Evolutionary conservation across 2,797 vertebrate species (phyloP).

Genomic region (Luscinia megarhynchos): DNA sequence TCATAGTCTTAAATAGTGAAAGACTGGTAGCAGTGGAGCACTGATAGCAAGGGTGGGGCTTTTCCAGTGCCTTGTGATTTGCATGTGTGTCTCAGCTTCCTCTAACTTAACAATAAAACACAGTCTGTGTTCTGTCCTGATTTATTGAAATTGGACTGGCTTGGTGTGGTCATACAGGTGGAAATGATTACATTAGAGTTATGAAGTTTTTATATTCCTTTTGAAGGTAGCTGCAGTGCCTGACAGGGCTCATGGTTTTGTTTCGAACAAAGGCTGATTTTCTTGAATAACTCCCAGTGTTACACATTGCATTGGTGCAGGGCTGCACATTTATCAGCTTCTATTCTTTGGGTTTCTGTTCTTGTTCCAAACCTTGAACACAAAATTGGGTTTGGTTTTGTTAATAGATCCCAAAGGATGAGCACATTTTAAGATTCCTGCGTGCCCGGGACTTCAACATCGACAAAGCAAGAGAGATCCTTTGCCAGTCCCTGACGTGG

Average conservation of each 20-base stretch:
- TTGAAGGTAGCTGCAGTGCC: background rate
- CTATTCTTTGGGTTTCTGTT: background rate
- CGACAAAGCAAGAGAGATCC: conserved; percentile 91
- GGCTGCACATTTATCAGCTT: background rate
- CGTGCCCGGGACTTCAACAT: conserved; percentile 95
- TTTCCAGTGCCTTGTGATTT: conserved; percentile 11
- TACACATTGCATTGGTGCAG: background rate
- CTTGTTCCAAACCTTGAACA: background rate
- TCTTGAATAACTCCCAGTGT: background rate
- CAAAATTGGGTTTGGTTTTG: background rate
- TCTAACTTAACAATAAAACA: background rate
- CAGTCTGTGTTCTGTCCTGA: background rate
- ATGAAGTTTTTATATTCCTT: background rate
- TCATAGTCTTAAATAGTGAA: background rate
- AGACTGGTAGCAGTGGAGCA: background rate
- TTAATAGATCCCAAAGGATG: conserved; percentile 92
- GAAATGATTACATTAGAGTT: background rate
- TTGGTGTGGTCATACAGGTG: background rate
- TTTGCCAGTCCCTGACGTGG: conserved; percentile 95
- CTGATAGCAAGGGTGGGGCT: background rate
- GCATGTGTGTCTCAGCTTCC: background rate
- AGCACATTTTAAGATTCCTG: conserved; percentile 94
- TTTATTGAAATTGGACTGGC: background rate
- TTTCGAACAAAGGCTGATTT: background rate
- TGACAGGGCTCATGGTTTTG: background rate